Base-by-base conservation (phyloP, 2,113 vertebrate genomes). In the Psilopogon haemacephalus region DNA sequence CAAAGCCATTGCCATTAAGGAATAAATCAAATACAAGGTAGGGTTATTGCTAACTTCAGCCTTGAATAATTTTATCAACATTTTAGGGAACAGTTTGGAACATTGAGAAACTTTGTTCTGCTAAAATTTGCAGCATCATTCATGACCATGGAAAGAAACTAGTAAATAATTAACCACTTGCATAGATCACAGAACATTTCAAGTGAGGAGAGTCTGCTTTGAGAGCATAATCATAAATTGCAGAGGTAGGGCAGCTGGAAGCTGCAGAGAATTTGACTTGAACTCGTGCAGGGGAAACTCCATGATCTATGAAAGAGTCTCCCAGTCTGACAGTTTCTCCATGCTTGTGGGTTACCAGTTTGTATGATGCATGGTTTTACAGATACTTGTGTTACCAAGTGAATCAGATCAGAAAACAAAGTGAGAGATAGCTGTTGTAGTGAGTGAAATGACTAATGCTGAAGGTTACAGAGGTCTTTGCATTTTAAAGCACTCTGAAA, bases 401-500 rank as follows among this genome's bases (percentile, higher is more conserved):
- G 37, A 52, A 84, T 59, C 52, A 63, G 84, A 52, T 88, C 76
- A 77, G 74, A 74, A 71, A 82, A 84, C 15, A 50, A 80, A 72
- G 59, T 84, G 86, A 78, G 64, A 88, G 85, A 78, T 32, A 74
- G 65, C 75, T 86, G 59, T 52, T 80, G 64, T 26, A 84, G 56
- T 35, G 79, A 60, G 79, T 52, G 60, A 84, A 72, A 62, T 84
- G 65, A 91, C 54, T 71, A 67, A 90, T 74, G 88, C 81, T 52
- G 30, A 60, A 72, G 69, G 79, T 74, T 81, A 84, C 4, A 2
- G 68, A 84, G 69, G 77, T 24, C 62, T 78, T 42, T 7, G 69
- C 35, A 62, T 93, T 90, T 88, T 74, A 56, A 84, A 88, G 4
- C 13, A 64, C 67, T 48, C 56, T 74, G 83, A 94, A 81, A 95